Base-by-base conservation (phyloP, 1,140 invertebrate genomes). In the Drosophila aff. region DNA sequence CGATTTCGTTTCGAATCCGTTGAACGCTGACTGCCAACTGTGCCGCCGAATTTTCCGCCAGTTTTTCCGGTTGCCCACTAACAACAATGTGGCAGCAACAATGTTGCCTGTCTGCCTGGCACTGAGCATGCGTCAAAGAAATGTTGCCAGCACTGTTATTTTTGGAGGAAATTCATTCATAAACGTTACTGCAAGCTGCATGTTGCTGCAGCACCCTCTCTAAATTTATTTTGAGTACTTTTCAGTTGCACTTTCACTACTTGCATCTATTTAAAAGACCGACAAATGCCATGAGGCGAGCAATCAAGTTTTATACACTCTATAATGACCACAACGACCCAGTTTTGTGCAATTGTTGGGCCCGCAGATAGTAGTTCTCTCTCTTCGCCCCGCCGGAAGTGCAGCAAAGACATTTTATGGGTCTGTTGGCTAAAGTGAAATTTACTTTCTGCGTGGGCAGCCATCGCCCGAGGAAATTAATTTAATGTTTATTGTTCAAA, bases 271-370 rank as follows among this genome's bases (percentile, higher is more conserved):
- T 74, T 61, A 74, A 73, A 74, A 60, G 71, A 71, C 55, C 50
- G 40, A 23, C 69, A 73, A 73, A 73, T 73, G 71, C 47, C 68
- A 49, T 61, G 43, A 73, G 67, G 40, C 71, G 46, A 61, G 31
- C 71, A 74, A 74, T 74, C 71, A 74, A 74, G 71, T 73, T 73
- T 74, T 74, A 74, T 73, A 31, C 68, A 36, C 68, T 61, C 68
- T 49, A 43, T 73, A 73, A 73, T 73, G 69, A 73, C 69, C 67
- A 73, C 67, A 60, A 43, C 67, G 69, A 73, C 67, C 69, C 67
- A 61, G 67, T 73, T 73, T 52, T 38, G 55, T 52, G 71, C 67
- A 74, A 74, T 74, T 74, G 71, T 44, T 13, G 46, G 33, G 60
- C 71, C 71, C 71, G 71, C 21, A 61, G 57, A 73, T 43, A 58